A percentile compares a stretch with the other conserved stretches of the same genome.
phyloP scores from a whole-genome alignment of 2,888 invertebrate species.

The Pherbina coryleti region DNA sequence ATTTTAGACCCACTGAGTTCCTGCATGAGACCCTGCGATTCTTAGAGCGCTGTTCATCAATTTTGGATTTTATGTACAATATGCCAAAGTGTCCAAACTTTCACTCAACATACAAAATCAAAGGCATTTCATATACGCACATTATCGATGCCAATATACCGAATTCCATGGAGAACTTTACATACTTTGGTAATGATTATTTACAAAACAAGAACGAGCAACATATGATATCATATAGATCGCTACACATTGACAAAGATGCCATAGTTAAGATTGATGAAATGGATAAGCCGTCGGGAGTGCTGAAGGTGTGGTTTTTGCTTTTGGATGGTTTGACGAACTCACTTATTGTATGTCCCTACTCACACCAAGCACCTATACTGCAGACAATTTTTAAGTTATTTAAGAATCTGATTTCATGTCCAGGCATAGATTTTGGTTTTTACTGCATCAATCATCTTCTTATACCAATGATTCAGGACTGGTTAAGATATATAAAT shows the following conservation, averaged over 20 bases:
- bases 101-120: constrained; percentile 87
- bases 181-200: constrained; percentile 77
- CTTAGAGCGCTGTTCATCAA: constrained; percentile 87
- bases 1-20: constrained; percentile 70
- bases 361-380: constrained; percentile 88
- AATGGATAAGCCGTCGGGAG: constrained; percentile 84
- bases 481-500: constrained; percentile 86
- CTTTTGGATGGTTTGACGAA: constrained; percentile 88
- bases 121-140: constrained; percentile 81
- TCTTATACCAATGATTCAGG: constrained; percentile 91
- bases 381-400: constrained; percentile 90
- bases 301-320: constrained; percentile 91
- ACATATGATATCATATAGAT: constrained; percentile 72
- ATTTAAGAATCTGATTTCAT: constrained; percentile 80
- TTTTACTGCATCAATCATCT: constrained; percentile 93
- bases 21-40: constrained; percentile 84
- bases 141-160: constrained; percentile 89
- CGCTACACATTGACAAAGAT: constrained; percentile 70
- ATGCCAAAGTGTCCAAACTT: constrained; percentile 96
- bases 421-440: constrained; percentile 90
- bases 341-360: constrained; percentile 86
- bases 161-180: constrained; percentile 77
- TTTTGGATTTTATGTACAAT: constrained; percentile 90
- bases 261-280: constrained; percentile 69
- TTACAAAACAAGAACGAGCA: constrained; percentile 76